These are phyloP conservation scores for Allacma fusca DNA, from an alignment of 2,888 invertebrate genomes.

Conservation along the genomic window DNA sequence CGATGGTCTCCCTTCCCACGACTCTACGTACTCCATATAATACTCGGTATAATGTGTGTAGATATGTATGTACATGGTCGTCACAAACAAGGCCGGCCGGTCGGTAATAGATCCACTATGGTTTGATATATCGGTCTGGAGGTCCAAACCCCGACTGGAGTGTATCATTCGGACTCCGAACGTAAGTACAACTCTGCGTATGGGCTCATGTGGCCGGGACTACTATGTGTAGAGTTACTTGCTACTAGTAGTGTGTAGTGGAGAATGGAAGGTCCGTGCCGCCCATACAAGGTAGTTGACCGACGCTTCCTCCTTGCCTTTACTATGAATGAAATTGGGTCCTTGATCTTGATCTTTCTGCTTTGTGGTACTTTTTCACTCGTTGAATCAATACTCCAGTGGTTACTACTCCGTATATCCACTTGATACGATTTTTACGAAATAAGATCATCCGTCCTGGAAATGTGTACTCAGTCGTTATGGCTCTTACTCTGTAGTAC, in stretches of 20 bases:
- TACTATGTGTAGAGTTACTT: background rate
- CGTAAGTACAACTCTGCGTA: too few relatives aligned
- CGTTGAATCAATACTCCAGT: slow-evolving; percentile 48
- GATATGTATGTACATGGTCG: too few relatives aligned
- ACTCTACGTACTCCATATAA: too few relatives aligned
- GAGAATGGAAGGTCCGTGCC: slow-evolving; percentile 43
- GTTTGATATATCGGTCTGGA: too few relatives aligned
- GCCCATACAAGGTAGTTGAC: slow-evolving; percentile 49
- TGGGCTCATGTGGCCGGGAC: background rate
- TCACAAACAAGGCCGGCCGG: too few relatives aligned
- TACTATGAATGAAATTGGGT: slow-evolving; percentile 51
- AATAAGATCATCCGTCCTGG: slow-evolving; percentile 41
- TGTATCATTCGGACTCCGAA: too few relatives aligned
- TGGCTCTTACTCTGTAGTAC: background rate
- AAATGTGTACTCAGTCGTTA: slow-evolving; percentile 15
- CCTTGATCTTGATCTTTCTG: slow-evolving; percentile 50
- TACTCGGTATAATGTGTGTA: too few relatives aligned
- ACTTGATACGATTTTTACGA: slow-evolving; percentile 39
- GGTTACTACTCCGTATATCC: slow-evolving; percentile 33
- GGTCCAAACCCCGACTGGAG: too few relatives aligned
- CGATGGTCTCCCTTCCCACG: background rate
- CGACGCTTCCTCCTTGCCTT: slow-evolving; percentile 38
- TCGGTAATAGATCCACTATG: too few relatives aligned
- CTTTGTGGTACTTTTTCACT: slow-evolving; percentile 43
- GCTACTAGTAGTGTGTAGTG: background rate